phyloP scores from a whole-genome alignment of 2,888 invertebrate genomes.

The Cybosia mesomella region DNA sequence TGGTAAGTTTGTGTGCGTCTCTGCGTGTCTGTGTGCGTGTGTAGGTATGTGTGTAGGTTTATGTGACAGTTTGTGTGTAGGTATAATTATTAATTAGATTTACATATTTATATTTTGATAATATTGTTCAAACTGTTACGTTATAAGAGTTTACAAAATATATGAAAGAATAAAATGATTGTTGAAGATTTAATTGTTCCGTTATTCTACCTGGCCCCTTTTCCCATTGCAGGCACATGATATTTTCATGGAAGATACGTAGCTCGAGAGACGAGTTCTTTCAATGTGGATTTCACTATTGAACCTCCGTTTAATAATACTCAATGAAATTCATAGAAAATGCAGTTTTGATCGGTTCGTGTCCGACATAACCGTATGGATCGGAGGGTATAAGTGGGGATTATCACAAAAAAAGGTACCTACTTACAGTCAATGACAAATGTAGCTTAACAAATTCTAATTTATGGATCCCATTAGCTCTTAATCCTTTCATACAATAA shows the following conservation, averaged over 20 bases:
- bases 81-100: conserved; percentile 50
- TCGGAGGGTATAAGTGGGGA: no score
- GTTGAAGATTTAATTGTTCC: conserved; percentile 40
- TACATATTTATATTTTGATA: conserved; percentile 63
- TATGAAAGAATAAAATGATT: conserved; percentile 54
- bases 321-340: no score
- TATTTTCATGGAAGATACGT: background rate
- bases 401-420: no score
- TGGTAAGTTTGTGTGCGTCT: conserved; percentile 17
- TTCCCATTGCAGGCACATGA: background rate
- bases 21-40: conserved; percentile 29
- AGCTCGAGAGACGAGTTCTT: no score
- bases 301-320: no score
- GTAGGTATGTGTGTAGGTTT: conserved; percentile 20
- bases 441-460: no score
- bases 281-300: no score
- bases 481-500: no score
- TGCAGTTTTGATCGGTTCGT: no score
- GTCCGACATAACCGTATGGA: no score
- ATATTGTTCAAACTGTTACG: conserved; percentile 53
- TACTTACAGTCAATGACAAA: no score
- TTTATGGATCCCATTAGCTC: no score
- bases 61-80: conserved; percentile 40
- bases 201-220: conserved; percentile 13
- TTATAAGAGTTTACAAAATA: conserved; percentile 50